Evolutionary conservation across 2,113 vertebrate species (phyloP), one percentile per base, ranked within the genome.

Genomic region (Steatornis caripensis): DNA sequence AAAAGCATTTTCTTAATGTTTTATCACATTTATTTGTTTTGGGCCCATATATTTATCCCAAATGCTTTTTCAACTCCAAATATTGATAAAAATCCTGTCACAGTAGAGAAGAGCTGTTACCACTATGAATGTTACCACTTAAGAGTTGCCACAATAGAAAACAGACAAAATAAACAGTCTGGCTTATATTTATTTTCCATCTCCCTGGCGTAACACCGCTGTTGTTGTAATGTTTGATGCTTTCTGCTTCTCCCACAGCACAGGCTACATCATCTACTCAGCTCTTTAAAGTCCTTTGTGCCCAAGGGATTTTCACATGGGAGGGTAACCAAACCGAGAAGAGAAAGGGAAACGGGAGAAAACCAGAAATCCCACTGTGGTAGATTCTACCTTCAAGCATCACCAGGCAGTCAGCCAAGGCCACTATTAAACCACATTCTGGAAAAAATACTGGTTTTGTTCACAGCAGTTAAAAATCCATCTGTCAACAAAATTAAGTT

Each of bases 301-400:
- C 43, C 19, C 1, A 9, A 64, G 30, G 14, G 8, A 87, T 55
- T 41, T 43, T 65, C 36, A 49, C 22, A 23, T 0, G 3, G 18
- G 20, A 92, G 3, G 6, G 24, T 27, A 84, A 45, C 10, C 69
- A 70, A 88, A 80, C 27, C 1, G 4, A 64, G 39, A 54, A 39
- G 23, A 19, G 20, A 19, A 74, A 26, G 16, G 11, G 23, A 69
- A 26, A 0, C n/a, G n/a, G n/a, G n/a, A n/a, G n/a, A n/a, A 72
- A 61, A n/a, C 27, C 36, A 34, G 37, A n/a, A 29, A 2, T 0
- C 5, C n/a, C 58, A 12, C 11, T 11, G 21, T 16, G 2, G 29
- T 6, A 29, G 30, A 70, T 15, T 65, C 26, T 23, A 34, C 30
- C 34, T 75, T 75, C 62, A 66, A 26, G 36, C 21, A 39, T 69